Conservation (phyloP, 23 tunicate genomes). For the Trididemnum nubilum region DNA sequence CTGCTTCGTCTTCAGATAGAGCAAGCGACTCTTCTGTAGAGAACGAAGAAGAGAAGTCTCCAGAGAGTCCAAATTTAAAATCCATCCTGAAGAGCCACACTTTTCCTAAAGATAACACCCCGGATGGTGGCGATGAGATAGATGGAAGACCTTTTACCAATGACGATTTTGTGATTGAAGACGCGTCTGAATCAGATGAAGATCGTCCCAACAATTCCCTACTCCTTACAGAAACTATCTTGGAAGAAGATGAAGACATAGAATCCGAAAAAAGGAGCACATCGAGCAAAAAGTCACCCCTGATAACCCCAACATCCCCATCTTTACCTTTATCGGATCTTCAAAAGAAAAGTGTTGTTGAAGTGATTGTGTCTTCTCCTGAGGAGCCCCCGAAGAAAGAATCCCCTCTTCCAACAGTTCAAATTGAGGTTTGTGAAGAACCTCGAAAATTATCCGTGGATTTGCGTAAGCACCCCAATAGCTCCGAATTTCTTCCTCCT, state of each 20-base stretch:
- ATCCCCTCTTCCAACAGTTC: neutral
- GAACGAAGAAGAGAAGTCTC: neutral
- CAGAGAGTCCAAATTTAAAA: neutral
- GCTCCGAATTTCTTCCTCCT: conserved; percentile 8
- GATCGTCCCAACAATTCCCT: conserved; percentile 1
- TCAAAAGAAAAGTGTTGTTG: neutral
- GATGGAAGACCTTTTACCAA: conserved; percentile 43
- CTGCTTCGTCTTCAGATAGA: conserved; percentile 5
- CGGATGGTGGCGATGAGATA: conserved; percentile 13
- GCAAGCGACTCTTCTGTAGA: neutral
- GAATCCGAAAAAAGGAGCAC: neutral
- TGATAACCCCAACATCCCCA: neutral
- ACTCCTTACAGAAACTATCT: conserved; percentile 56
- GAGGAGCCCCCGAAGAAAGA: neutral
- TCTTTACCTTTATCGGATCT: neutral
- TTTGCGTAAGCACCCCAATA: neutral
- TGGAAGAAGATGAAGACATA: conserved; percentile 66
- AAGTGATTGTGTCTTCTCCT: neutral
- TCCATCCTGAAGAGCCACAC: conserved; percentile 23
- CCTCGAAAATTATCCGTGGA: conserved; percentile 19
- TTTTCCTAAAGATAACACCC: neutral
- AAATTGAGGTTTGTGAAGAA: conserved; percentile 16
- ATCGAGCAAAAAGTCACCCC: neutral
- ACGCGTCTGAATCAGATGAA: neutral
- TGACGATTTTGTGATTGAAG: conserved; percentile 19